These are phyloP conservation scores for Ellobius talpinus DNA, from an alignment of 2,113 vertebrate species.

Conservation along the genomic window DNA sequence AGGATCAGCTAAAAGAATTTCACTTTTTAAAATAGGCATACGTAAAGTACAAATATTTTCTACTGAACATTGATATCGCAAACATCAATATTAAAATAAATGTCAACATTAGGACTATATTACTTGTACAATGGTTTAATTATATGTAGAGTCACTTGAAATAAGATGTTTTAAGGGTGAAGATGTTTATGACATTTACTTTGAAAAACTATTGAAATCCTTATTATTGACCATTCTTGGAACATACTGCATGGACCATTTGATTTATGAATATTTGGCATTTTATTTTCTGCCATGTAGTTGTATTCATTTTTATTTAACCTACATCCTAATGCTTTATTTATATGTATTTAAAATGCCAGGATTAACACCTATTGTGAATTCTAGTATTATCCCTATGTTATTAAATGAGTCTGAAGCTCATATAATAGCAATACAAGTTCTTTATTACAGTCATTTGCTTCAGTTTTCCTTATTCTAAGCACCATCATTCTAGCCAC, in stretches of 20 bases:
- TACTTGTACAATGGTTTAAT: not conserved
- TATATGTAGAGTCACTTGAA: not conserved
- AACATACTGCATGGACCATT: not conserved
- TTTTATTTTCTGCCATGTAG: not conserved
- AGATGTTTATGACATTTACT: not conserved
- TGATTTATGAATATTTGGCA: conserved; percentile 11
- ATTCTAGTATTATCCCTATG: not conserved
- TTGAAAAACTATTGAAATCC: not conserved
- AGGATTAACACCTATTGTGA: not conserved
- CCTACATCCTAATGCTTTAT: too few species aligned
- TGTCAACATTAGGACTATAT: not conserved
- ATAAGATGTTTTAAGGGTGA: not conserved
- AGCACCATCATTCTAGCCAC: not conserved
- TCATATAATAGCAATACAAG: not conserved
- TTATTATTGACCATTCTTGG: not conserved
- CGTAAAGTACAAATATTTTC: not conserved
- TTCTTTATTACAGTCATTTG: not conserved
- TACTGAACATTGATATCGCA: not conserved
- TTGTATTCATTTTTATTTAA: not conserved
- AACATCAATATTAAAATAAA: conserved; percentile 7
- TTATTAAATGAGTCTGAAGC: not conserved
- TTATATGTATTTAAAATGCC: not conserved
- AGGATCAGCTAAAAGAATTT: not conserved
- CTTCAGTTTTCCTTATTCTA: not conserved
- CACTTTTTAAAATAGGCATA: not conserved